Evolutionary conservation across 1,140 invertebrate genomes (phyloP).

Genomic region (Aporrectodea caliginosa): DNA sequence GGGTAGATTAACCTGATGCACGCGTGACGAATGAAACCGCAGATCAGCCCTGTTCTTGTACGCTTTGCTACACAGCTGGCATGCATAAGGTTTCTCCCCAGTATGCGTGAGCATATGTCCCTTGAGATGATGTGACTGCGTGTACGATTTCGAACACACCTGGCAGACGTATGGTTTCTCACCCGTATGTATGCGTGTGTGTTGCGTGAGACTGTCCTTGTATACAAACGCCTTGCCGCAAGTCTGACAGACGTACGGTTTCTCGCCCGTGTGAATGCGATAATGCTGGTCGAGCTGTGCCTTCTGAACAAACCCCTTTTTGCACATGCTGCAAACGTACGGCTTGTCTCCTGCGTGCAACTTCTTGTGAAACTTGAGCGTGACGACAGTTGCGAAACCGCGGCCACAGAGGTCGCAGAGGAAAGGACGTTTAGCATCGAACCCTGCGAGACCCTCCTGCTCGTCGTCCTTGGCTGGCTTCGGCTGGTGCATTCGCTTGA

Average conservation of each 20-base stretch:
- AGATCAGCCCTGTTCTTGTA: neutral
- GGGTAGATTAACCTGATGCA: neutral
- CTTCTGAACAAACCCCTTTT: neutral
- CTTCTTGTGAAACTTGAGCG: neutral
- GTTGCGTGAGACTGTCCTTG: constrained; percentile 59
- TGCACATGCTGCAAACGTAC: neutral
- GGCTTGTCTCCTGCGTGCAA: constrained; percentile 3
- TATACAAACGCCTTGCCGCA: neutral
- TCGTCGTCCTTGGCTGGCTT: neutral
- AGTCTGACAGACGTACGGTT: constrained; percentile 77
- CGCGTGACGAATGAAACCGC: neutral
- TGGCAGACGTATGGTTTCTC: constrained; percentile 58
- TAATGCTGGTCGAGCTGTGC: constrained; percentile 64
- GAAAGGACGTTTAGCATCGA: constrained; percentile 22
- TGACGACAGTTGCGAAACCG: constrained; percentile 1
- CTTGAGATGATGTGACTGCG: constrained; percentile 78
- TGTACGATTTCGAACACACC: constrained; percentile 82
- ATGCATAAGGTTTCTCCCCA: constrained; percentile 72
- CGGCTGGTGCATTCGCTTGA: constrained; percentile 52
- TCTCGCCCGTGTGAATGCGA: constrained; percentile 88
- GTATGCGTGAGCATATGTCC: constrained; percentile 78
- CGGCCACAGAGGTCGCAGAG: constrained; percentile 19
- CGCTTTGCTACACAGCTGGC: constrained; percentile 66
- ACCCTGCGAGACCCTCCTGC: neutral
- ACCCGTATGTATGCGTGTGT: constrained; percentile 58